These are phyloP conservation scores for Drosophila atroscutellata DNA, from an alignment of 2,888 invertebrate genomes.

Conservation along the genomic window DNA sequence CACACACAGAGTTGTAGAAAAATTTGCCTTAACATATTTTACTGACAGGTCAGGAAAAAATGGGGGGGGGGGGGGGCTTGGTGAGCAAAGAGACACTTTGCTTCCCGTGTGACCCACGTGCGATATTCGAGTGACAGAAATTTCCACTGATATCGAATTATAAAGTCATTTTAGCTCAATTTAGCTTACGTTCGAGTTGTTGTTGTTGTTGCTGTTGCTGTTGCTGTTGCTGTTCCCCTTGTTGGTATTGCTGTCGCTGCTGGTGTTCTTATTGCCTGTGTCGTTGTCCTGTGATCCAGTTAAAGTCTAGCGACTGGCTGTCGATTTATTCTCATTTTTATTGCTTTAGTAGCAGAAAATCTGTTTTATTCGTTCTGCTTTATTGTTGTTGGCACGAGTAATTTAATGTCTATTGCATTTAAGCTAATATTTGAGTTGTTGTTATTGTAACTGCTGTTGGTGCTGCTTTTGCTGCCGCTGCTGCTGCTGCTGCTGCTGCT, in stretches of 20 bases:
- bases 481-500: constrained; percentile 12
- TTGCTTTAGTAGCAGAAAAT: constrained; percentile 80
- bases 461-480: constrained; percentile 29
- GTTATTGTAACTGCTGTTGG: constrained; percentile 31
- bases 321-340: constrained; percentile 54
- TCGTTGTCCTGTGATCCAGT: constrained; percentile 42
- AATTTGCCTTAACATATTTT: constrained; percentile 66
- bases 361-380: constrained; percentile 74
- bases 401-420: constrained; percentile 78
- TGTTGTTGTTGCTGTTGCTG: constrained; percentile 6
- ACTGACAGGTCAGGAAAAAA: neutral
- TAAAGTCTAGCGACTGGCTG: constrained; percentile 27
- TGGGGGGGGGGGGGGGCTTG: neutral
- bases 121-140: constrained; percentile 8
- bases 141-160: constrained; percentile 64
- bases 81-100: neutral
- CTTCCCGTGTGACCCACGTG: constrained; percentile 23
- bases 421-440: constrained; percentile 73
- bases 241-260: neutral
- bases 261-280: constrained; percentile 7
- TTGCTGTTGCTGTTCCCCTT: constrained; percentile 4
- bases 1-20: constrained; percentile 18
- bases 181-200: constrained; percentile 22
- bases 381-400: constrained; percentile 73
- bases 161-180: constrained; percentile 75